phyloP scores from a whole-genome alignment of 53 echinoderm and acorn worm genomes.

The Actinopyga echinites region DNA sequence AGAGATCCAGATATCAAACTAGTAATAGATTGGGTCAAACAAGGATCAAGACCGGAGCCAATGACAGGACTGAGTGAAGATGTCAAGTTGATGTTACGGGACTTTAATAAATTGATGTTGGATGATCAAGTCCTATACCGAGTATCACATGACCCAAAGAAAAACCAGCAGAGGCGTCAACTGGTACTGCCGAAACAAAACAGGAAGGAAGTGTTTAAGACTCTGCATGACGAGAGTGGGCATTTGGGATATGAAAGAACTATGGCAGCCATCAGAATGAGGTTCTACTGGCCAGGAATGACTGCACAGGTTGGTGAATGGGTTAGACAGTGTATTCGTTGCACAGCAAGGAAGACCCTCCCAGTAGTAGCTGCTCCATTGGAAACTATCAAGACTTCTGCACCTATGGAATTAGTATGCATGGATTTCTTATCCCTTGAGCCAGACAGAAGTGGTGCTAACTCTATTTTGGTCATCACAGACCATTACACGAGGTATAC shows the following conservation, averaged over 20 bases:
- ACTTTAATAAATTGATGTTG: neutral
- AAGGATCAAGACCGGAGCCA: neutral
- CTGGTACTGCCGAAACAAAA: constrained; percentile 40
- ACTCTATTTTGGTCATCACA: constrained; percentile 12
- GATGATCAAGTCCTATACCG: constrained; percentile 28
- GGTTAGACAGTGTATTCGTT: constrained; percentile 37
- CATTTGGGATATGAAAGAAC: constrained; percentile 38
- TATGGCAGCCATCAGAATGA: constrained; percentile 1
- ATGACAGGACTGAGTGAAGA: neutral
- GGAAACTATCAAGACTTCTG: constrained; percentile 29
- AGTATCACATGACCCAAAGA: neutral
- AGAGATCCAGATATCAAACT: constrained; percentile 9
- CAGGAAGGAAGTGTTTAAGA: constrained; percentile 1
- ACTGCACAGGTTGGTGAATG: neutral
- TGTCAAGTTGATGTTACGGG: constrained; percentile 1
- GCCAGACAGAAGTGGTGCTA: neutral
- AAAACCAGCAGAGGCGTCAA: constrained; percentile 10
- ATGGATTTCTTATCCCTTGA: constrained; percentile 46
- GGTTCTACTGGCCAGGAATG: constrained; percentile 53
- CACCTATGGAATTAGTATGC: constrained; percentile 40
- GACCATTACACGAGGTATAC: constrained; percentile 27
- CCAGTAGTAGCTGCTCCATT: constrained; percentile 32
- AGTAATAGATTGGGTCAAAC: neutral
- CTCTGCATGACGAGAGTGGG: constrained; percentile 36
- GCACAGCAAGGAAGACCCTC: constrained; percentile 29